Base-by-base conservation (phyloP, 92 coral and sea anemone species). In the Plumapathes pennacea region DNA sequence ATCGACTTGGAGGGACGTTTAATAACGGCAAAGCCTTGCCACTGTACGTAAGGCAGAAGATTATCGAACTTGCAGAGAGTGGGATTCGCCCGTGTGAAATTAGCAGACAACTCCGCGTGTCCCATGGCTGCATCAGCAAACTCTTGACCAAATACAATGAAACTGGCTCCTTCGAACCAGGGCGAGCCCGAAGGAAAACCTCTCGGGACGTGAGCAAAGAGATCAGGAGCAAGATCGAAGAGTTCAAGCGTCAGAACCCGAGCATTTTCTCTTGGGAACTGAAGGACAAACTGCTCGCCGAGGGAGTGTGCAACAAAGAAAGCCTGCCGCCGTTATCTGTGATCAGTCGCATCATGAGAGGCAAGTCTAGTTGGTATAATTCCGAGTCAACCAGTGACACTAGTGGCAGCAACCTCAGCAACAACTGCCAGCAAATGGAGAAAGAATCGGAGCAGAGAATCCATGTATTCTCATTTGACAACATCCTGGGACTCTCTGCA, bases 81-180 rank as follows among this genome's bases (percentile, higher is more conserved):
- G 88, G 88, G 3, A 60, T 71, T 12, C 64, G 88, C 10, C 85
- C 95, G 1, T 86, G 95, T 18, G 95, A 86, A 29, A 86, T 86
- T 40, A 86, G 95, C 25, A 77, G 95, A 38, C 76, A 62, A 30
- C 69, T 86, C 3, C 77, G 95, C 5, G 95, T 86, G 11, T 86
- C 95, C 0, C 95, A 86, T 53, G 95, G 95, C 3, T 86, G 95
- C 26, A 83, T 86, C 21, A 86, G 95, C 44, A 86, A 86, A 39
- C 66, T 86, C 33, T 57, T 86, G 10, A 75, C 95, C 13, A 77
- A 83, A 31, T 86, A 81, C 74, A 88, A 86, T 55, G 95, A 86
- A 38, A 86, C 95, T 1, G 95, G 86, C 8, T 85, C 85, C n/a
- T 65, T 57, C 20, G 82, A 85, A 28, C 87, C 85, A 1, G n/a